A percentile compares a stretch with the other conserved stretches of the same genome.
Evolutionary conservation across 2,113 vertebrate genomes (phyloP).

Genomic region (Lepus timidus): DNA sequence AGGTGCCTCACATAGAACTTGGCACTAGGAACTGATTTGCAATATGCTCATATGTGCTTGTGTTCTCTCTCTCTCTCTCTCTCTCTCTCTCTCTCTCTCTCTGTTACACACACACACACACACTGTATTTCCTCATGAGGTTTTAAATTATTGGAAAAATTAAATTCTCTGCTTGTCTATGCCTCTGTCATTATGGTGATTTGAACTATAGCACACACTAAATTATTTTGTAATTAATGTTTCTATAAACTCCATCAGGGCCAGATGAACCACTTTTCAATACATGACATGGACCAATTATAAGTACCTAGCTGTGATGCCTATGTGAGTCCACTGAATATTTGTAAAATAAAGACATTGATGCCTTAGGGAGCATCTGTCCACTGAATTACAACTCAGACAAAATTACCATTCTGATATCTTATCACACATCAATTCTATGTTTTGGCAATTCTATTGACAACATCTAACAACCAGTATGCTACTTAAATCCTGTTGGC

Average conservation of each 20-base stretch:
- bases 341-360: not conserved
- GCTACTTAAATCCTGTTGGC: not conserved
- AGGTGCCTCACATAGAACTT: not conserved
- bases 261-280: not conserved
- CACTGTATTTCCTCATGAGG: not conserved
- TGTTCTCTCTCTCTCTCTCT: not conserved
- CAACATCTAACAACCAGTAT: not conserved
- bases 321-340: not conserved
- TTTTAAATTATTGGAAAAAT: not conserved
- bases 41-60: not conserved
- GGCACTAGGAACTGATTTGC: not conserved
- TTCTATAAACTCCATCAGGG: slow-evolving; percentile 34
- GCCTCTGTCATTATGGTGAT: not conserved
- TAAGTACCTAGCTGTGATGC: not conserved
- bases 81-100: not conserved
- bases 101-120: too few species aligned
- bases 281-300: not conserved
- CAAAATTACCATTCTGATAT: not conserved
- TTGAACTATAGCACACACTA: not conserved
- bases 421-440: not conserved
- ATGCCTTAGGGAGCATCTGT: not conserved
- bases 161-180: not conserved
- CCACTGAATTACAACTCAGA: not conserved
- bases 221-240: not conserved
- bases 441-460: not conserved